Conservation (phyloP, 2,797 vertebrate species). For the Amniataba percoides region DNA sequence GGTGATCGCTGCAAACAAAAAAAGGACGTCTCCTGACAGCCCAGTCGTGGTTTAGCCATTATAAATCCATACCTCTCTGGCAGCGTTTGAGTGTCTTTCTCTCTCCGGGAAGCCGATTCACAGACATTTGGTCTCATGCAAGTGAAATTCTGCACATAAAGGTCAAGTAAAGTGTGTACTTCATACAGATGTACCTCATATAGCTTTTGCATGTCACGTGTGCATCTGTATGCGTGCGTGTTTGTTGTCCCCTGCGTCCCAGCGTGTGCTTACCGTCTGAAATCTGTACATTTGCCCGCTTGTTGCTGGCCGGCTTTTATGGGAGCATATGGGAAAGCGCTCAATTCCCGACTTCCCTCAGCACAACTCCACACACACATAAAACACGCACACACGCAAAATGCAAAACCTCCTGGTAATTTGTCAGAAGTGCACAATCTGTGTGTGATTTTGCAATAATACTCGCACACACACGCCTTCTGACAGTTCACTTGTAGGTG, state of each 20-base stretch:
- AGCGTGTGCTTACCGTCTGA: constrained; percentile 37
- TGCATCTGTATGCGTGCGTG: constrained; percentile 15
- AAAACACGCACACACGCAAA: constrained; percentile 30
- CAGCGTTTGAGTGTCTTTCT: background rate
- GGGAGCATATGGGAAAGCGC: constrained; percentile 78
- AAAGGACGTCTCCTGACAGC: constrained; percentile 17
- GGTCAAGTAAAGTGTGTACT: constrained; percentile 31
- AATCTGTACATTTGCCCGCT: constrained; percentile 54
- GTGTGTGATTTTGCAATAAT: background rate
- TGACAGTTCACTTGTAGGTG: background rate
- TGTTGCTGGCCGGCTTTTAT: constrained; percentile 69
- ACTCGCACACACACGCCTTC: background rate
- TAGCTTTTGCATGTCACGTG: constrained; percentile 19
- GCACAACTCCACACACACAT: constrained; percentile 21
- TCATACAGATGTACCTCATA: constrained; percentile 5
- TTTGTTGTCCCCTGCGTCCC: constrained; percentile 50
- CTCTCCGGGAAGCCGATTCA: constrained; percentile 25
- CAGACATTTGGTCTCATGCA: constrained; percentile 12
- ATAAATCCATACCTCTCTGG: background rate
- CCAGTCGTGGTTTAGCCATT: constrained; percentile 15
- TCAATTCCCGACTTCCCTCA: constrained; percentile 52
- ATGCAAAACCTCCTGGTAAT: constrained; percentile 18
- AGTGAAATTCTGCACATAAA: constrained; percentile 35
- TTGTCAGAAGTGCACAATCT: background rate
- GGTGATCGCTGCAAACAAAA: constrained; percentile 18